Evolutionary conservation across 2,797 vertebrate species (phyloP).

Genomic region (Rachycentron canadum): DNA sequence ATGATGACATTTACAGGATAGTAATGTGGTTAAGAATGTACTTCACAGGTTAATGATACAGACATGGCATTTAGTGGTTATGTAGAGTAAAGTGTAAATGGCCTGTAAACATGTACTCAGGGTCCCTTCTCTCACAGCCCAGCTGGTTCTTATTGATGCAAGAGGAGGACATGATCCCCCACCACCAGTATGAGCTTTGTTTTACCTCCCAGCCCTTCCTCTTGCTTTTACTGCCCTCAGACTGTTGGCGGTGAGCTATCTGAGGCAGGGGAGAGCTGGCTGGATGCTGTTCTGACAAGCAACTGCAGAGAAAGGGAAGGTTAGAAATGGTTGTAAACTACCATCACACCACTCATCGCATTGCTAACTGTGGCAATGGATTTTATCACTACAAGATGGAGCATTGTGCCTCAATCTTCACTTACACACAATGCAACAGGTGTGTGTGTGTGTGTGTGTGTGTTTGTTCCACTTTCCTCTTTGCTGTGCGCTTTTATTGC

Average conservation of each 20-base stretch:
- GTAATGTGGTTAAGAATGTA: slow-evolving; percentile 12
- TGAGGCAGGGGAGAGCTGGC: slow-evolving; percentile 10
- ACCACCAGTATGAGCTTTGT: slow-evolving; percentile 17
- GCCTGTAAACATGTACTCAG: slow-evolving; percentile 28
- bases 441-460: slow-evolving; percentile 18
- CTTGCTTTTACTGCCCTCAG: slow-evolving; percentile 43
- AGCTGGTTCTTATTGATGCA: slow-evolving; percentile 50
- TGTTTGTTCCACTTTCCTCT: slow-evolving; percentile 11
- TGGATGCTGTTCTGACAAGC: slow-evolving; percentile 41
- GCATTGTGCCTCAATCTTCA: not conserved
- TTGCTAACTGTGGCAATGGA: slow-evolving; percentile 15
- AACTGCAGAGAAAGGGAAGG: slow-evolving; percentile 38
- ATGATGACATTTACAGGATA: slow-evolving; percentile 30
- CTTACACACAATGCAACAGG: slow-evolving; percentile 24
- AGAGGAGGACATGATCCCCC: slow-evolving; percentile 14
- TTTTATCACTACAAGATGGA: slow-evolving; percentile 37
- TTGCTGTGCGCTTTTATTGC: slow-evolving; percentile 64
- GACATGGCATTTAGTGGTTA: slow-evolving; percentile 29
- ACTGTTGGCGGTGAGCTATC: slow-evolving; percentile 26
- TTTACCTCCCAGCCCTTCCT: slow-evolving; percentile 33
- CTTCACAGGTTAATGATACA: slow-evolving; percentile 10
- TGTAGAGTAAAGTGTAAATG: slow-evolving; percentile 49
- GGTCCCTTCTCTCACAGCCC: slow-evolving; percentile 18
- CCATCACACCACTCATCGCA: not conserved
- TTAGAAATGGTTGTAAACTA: slow-evolving; percentile 49